A percentile compares a stretch with the other conserved stretches of the same genome.
These are phyloP conservation scores for Lepidocyrtoides sp. DNA, from an alignment of 2,888 invertebrate genomes.

Conservation along the genomic window DNA sequence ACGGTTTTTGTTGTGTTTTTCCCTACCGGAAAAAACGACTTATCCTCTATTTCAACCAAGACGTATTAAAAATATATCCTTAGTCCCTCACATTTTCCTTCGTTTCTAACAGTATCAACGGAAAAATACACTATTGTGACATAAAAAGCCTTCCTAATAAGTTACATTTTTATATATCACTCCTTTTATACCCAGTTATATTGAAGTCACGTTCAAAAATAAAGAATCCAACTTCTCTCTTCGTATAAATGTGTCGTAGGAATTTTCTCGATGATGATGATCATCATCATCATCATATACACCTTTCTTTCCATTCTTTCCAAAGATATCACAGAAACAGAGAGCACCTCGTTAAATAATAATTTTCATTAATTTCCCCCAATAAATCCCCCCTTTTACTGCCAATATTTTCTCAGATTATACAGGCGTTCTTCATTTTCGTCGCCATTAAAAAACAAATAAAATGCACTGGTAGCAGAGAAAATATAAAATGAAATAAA, in stretches of 20 bases:
- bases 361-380: slow-evolving; percentile 40
- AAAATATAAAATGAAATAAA: neutral
- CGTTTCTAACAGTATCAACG: too few species aligned
- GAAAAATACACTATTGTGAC: slow-evolving; percentile 45
- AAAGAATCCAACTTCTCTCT: slow-evolving; percentile 56
- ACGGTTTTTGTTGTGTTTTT: neutral
- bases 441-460: slow-evolving; percentile 33
- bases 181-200: slow-evolving; percentile 32
- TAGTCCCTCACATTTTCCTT: neutral
- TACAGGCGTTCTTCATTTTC: slow-evolving; percentile 10
- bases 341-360: slow-evolving; percentile 8
- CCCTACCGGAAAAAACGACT: slow-evolving; percentile 5
- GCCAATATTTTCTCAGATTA: slow-evolving; percentile 11
- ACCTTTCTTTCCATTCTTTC: neutral
- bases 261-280: neutral
- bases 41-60: slow-evolving; percentile 11
- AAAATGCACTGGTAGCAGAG: slow-evolving; percentile 2
- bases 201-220: slow-evolving; percentile 61
- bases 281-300: too few species aligned
- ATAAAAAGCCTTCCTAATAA: slow-evolving; percentile 39
- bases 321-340: slow-evolving; percentile 2
- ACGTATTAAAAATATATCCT: slow-evolving; percentile 43
- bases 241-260: neutral
- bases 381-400: slow-evolving; percentile 29
- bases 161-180: neutral